Percentiles rank a stretch among this genome's conserved stretches.
These are phyloP conservation scores for Chroicocephalus ridibundus DNA, from an alignment of 2,113 vertebrate genomes.

Conservation along the genomic window DNA sequence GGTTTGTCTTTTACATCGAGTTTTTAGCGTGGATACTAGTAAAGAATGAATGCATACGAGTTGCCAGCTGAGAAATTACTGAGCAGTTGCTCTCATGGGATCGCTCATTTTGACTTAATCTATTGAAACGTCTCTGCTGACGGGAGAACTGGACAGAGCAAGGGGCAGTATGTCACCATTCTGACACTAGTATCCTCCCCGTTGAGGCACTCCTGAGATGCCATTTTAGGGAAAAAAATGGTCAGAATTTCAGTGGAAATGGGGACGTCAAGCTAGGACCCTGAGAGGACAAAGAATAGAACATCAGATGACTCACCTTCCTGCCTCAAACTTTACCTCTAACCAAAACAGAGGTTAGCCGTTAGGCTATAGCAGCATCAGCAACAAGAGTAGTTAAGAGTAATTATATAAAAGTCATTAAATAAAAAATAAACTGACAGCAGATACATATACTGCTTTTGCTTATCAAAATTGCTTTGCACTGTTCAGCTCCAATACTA, in stretches of 20 bases:
- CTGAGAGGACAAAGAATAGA: background rate
- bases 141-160: background rate
- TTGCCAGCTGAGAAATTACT: background rate
- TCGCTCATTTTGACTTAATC: background rate
- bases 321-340: background rate
- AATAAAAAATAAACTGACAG: background rate
- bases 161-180: background rate
- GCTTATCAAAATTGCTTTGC: background rate
- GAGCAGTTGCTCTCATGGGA: background rate
- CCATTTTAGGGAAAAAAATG: background rate
- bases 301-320: background rate
- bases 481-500: background rate
- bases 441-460: background rate
- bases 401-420: background rate
- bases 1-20: background rate
- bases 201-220: background rate
- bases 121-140: background rate
- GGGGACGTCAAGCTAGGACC: background rate
- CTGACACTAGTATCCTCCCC: background rate
- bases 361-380: background rate
- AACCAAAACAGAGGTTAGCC: background rate
- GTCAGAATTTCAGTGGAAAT: background rate
- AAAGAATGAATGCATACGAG: background rate
- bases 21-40: background rate
- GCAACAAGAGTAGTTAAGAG: background rate